A percentile compares a stretch with the other conserved stretches of the same genome.
Evolutionary conservation across 2,113 vertebrate genomes (phyloP).

Genomic region (Himantopus leucocephalus): DNA sequence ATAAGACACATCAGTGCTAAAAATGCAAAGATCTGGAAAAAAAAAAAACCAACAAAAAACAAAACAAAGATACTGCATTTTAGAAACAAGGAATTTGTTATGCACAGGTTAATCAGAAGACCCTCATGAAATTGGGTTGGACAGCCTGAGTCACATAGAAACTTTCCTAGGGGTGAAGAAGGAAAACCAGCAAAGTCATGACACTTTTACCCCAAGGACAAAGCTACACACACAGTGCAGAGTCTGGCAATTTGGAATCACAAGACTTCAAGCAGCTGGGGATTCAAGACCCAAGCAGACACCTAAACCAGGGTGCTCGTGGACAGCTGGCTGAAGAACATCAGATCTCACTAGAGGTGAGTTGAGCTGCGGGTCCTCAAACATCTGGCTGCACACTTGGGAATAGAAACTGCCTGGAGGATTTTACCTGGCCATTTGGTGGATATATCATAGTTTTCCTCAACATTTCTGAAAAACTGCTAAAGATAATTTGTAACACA

Average conservation of each 20-base stretch:
- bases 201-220: background rate
- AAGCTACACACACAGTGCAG: background rate
- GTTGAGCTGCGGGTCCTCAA: background rate
- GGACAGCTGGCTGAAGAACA: background rate
- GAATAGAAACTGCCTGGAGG: background rate
- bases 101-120: background rate
- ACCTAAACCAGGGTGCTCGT: background rate
- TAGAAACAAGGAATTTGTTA: background rate
- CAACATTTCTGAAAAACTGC: background rate
- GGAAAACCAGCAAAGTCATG: background rate
- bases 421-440: background rate
- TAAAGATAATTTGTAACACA: background rate
- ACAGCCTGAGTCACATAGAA: background rate
- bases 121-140: background rate
- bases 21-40: constrained; percentile 85
- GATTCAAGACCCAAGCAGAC: background rate
- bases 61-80: background rate
- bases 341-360: background rate
- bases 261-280: background rate
- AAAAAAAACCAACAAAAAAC: background rate
- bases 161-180: background rate
- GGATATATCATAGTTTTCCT: background rate
- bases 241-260: background rate
- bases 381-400: background rate
- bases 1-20: constrained; percentile 85